phyloP scores from a whole-genome alignment of 2,113 vertebrate genomes.

The Campylorhamphus procurvoides region DNA sequence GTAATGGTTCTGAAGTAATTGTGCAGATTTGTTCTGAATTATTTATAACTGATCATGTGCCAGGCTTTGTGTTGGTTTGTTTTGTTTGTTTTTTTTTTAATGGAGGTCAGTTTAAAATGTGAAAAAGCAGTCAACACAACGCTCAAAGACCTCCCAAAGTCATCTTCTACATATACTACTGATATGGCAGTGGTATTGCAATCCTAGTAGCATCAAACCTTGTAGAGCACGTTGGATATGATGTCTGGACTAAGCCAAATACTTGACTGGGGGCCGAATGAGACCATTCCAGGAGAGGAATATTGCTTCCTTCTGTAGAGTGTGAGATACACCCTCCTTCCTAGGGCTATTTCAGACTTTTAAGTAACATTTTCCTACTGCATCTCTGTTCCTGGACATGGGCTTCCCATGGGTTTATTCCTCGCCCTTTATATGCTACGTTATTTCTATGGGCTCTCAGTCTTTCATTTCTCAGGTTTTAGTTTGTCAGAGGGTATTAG shows the following conservation, averaged over 20 bases:
- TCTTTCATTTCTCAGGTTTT: background rate
- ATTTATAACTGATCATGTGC: background rate
- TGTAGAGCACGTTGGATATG: background rate
- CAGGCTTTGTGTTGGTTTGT: background rate
- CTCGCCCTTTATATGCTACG: background rate
- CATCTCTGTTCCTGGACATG: background rate
- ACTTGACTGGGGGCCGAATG: background rate
- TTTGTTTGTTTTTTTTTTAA: too few species aligned
- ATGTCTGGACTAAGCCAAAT: background rate
- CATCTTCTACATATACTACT: background rate
- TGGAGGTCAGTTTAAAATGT: background rate
- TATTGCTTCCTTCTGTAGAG: background rate
- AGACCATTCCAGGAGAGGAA: background rate
- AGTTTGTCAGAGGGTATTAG: constrained; percentile 47
- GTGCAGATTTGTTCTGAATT: background rate
- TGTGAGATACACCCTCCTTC: background rate
- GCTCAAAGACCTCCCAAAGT: background rate
- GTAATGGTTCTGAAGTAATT: background rate
- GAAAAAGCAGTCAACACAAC: background rate
- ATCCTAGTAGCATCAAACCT: background rate
- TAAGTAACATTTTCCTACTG: background rate
- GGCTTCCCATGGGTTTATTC: background rate
- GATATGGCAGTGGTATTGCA: background rate
- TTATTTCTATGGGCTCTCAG: background rate
- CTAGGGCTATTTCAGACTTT: background rate